A percentile compares a stretch with the other conserved stretches of the same genome.
These are phyloP conservation scores for Potamilus streckersoni DNA, from an alignment of 1,140 invertebrate species.

Conservation along the genomic window DNA sequence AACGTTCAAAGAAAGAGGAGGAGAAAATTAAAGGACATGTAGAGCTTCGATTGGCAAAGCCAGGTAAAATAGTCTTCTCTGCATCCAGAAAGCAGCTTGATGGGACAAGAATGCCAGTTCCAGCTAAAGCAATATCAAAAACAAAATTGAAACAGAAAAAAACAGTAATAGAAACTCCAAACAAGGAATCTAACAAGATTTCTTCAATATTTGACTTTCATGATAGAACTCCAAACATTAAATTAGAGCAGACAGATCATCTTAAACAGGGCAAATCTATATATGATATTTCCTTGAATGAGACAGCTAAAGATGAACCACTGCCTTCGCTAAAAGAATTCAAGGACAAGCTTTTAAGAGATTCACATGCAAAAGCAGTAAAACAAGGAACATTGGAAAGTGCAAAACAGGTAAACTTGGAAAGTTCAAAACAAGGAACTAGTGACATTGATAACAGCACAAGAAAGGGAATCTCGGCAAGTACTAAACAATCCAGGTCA, in stretches of 20 bases:
- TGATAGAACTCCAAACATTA: conserved; percentile 41
- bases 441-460: background rate
- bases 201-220: conserved; percentile 48
- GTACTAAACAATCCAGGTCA: background rate
- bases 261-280: conserved; percentile 9
- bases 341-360: background rate
- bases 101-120: conserved; percentile 46
- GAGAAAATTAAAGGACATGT: conserved; percentile 13
- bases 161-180: conserved; percentile 23
- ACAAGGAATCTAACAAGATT: conserved; percentile 20
- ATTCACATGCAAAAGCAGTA: background rate
- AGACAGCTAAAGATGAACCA: background rate
- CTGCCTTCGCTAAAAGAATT: conserved; percentile 10
- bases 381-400: conserved; percentile 3
- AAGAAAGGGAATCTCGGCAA: background rate
- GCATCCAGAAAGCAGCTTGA: conserved; percentile 44
- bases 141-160: conserved; percentile 45
- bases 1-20: background rate
- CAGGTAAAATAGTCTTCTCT: conserved; percentile 45
- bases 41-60: conserved; percentile 37
- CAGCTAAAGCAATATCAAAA: conserved; percentile 34
- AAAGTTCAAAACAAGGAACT: background rate
- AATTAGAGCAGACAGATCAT: conserved; percentile 11
- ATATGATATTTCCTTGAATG: conserved; percentile 40
- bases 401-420: conserved; percentile 2